Conservation (phyloP, 2,888 invertebrate genomes). For the Hemaris fuciformis region DNA sequence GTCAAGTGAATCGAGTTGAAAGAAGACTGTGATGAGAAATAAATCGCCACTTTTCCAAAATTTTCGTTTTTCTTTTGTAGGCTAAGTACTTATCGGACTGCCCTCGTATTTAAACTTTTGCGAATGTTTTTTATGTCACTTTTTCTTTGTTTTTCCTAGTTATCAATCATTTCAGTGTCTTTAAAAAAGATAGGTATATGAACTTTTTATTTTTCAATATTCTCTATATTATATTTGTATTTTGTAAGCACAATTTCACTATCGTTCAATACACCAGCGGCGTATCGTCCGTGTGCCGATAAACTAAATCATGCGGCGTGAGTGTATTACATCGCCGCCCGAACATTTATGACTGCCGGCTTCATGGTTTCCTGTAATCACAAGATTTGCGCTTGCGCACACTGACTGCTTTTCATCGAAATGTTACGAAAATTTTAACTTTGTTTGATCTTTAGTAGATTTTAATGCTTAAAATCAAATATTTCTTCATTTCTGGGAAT, state of each 20-base stretch:
- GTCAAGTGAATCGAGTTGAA: too few relatives aligned
- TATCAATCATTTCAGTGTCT: background rate
- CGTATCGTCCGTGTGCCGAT: constrained; percentile 26
- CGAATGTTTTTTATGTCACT: too few relatives aligned
- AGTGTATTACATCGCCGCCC: constrained; percentile 33
- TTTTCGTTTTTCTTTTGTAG: too few relatives aligned
- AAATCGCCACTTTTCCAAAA: too few relatives aligned
- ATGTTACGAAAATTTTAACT: background rate
- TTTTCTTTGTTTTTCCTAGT: too few relatives aligned
- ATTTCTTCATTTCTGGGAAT: too few relatives aligned
- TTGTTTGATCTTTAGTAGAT: too few relatives aligned
- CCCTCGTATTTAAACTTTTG: too few relatives aligned
- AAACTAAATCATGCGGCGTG: constrained; percentile 39
- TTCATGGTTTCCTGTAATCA: constrained; percentile 62
- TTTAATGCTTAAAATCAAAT: too few relatives aligned
- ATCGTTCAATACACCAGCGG: constrained; percentile 22
- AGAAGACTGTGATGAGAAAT: too few relatives aligned
- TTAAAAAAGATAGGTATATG: background rate
- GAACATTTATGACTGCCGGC: constrained; percentile 43
- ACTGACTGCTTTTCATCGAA: constrained; percentile 19
- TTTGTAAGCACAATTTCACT: background rate
- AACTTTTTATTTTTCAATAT: background rate
- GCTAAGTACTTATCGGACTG: too few relatives aligned
- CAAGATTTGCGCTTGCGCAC: constrained; percentile 23
- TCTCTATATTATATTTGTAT: background rate